Conservation (phyloP, 2,797 vertebrate genomes). For the Takifugu ocellatus region DNA sequence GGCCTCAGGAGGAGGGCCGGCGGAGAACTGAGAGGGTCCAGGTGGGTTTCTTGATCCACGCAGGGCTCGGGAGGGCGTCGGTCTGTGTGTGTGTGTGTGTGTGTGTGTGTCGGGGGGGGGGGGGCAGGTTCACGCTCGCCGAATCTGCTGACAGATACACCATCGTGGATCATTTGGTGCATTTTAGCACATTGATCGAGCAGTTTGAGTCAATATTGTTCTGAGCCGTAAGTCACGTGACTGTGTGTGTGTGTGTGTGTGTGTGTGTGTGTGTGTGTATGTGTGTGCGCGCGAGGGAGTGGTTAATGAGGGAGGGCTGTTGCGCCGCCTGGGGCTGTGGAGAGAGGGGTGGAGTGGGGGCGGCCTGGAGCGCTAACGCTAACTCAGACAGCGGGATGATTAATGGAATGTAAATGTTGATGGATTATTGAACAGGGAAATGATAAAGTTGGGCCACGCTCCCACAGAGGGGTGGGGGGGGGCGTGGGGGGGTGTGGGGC, state of each 20-base stretch:
- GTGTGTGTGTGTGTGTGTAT: conserved; percentile 9
- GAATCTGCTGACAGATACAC: conserved; percentile 37
- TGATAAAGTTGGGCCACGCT: conserved; percentile 55
- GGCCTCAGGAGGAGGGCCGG: conserved; percentile 31
- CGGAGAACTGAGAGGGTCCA: conserved; percentile 3
- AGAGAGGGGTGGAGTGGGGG: conserved; percentile 6
- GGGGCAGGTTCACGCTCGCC: not conserved
- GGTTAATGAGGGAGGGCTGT: conserved; percentile 51
- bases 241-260: not conserved
- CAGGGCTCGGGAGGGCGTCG: too few species aligned
- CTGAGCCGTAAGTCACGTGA: conserved; percentile 54
- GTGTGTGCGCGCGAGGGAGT: not conserved
- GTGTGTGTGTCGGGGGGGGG: not conserved
- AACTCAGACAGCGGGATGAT: conserved; percentile 59
- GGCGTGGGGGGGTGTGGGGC: not conserved
- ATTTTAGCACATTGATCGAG: conserved; percentile 55
- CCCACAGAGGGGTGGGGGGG: conserved; percentile 7
- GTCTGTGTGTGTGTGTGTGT: not conserved
- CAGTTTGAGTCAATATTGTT: conserved; percentile 54
- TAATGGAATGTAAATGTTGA: conserved; percentile 71
- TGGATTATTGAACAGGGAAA: conserved; percentile 68
- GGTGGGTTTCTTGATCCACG: too few species aligned
- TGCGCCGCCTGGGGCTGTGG: conserved; percentile 29
- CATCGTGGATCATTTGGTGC: conserved; percentile 43
- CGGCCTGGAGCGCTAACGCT: conserved; percentile 42